Conservation (phyloP, 53 echinoderm and acorn worm genomes). For the Zoroaster sp. region DNA sequence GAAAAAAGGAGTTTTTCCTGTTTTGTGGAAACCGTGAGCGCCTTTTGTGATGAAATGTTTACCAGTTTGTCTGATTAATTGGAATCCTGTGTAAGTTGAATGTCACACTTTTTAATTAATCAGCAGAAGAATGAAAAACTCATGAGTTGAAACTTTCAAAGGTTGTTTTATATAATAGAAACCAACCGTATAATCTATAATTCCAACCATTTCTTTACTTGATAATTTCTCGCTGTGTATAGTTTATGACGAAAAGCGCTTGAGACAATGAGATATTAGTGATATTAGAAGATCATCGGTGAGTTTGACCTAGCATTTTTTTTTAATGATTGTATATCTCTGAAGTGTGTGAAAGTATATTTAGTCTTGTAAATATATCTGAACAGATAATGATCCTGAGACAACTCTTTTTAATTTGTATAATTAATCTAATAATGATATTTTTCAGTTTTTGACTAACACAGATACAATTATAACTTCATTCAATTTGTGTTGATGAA, state of each 20-base stretch:
- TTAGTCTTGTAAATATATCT: background rate
- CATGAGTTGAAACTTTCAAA: no score
- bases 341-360: background rate
- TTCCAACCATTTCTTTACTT: no score
- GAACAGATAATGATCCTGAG: background rate
- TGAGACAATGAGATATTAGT: background rate
- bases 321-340: background rate
- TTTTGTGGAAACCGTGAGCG: no score
- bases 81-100: no score
- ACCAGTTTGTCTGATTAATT: no score
- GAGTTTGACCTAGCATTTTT: background rate
- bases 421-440: background rate
- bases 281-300: background rate
- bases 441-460: slow-evolving; percentile 21
- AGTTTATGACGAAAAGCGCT: background rate
- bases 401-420: background rate
- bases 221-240: background rate
- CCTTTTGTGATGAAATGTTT: no score
- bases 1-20: no score
- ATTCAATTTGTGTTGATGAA: background rate
- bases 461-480: background rate
- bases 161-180: no score
- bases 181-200: no score
- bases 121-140: no score
- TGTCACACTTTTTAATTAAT: no score